phyloP scores from a whole-genome alignment of 2,113 vertebrate genomes.

The Kobus ellipsiprymnus region DNA sequence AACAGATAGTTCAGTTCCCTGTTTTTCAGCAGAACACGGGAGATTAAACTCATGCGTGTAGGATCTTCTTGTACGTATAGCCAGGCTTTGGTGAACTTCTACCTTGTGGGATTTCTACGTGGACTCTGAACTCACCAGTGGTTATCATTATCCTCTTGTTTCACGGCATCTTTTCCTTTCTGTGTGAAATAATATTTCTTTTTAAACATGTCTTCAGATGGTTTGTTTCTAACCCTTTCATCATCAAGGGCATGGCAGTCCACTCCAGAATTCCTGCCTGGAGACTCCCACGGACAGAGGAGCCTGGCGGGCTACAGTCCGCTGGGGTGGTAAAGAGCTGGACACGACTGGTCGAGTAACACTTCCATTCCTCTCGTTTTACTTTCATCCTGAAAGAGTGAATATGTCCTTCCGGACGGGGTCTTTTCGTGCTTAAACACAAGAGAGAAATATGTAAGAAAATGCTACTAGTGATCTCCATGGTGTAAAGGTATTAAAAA shows the following conservation, averaged over 20 bases:
- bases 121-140: fast-evolving
- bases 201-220: not conserved
- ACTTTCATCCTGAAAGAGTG: not conserved
- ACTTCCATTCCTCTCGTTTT: fast-evolving
- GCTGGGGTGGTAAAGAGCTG: not conserved
- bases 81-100: not conserved
- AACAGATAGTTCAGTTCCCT: not conserved
- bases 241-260: not conserved
- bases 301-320: not conserved
- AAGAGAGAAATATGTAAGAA: not conserved
- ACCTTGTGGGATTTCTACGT: not conserved
- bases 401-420: not conserved
- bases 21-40: no score
- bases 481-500: not conserved
- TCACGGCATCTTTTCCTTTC: no score
- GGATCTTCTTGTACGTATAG: not conserved
- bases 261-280: not conserved
- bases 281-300: not conserved
- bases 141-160: not conserved
- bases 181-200: not conserved
- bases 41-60: fast-evolving
- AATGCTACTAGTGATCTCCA: not conserved
- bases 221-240: not conserved
- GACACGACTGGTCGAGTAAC: not conserved
- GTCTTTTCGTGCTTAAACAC: no score